Percentiles rank a stretch among this genome's conserved stretches.
These are phyloP conservation scores for Pardosa pseudoannulata DNA, from an alignment of 2,888 invertebrate species.

Conservation along the genomic window DNA sequence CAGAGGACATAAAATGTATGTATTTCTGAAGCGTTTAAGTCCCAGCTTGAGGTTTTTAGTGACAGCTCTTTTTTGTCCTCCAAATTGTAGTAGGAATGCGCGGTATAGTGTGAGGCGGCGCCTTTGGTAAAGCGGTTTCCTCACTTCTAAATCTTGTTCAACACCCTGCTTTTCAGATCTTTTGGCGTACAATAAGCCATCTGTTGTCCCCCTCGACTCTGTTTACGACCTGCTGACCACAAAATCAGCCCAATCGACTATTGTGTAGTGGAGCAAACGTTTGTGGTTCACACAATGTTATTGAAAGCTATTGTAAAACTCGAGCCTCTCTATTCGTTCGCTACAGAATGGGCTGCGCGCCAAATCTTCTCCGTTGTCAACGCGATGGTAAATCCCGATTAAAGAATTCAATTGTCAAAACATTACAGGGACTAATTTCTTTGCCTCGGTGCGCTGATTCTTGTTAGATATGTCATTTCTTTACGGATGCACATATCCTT, in stretches of 20 bases:
- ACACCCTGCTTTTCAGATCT: neutral
- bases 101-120: too few species aligned
- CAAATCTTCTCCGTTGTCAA: neutral
- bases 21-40: too few species aligned
- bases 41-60: too few species aligned
- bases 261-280: constrained; percentile 20
- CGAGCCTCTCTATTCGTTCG: too few species aligned
- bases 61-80: too few species aligned
- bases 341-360: too few species aligned
- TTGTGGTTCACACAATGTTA: constrained; percentile 35
- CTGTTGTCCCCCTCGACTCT: constrained; percentile 27
- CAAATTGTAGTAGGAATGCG: too few species aligned
- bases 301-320: constrained; percentile 31
- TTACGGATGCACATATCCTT: too few species aligned
- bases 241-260: constrained; percentile 25
- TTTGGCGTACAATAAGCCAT: constrained; percentile 14
- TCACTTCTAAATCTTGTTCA: neutral
- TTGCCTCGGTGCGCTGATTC: constrained; percentile 10
- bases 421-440: constrained; percentile 37
- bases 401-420: constrained; percentile 31
- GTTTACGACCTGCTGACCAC: constrained; percentile 51
- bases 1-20: too few species aligned
- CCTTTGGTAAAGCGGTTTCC: too few species aligned
- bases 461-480: too few species aligned
- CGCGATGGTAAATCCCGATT: neutral